Evolutionary conservation across 2,113 vertebrate species (phyloP).

Genomic region (Anas platyrhynchos): DNA sequence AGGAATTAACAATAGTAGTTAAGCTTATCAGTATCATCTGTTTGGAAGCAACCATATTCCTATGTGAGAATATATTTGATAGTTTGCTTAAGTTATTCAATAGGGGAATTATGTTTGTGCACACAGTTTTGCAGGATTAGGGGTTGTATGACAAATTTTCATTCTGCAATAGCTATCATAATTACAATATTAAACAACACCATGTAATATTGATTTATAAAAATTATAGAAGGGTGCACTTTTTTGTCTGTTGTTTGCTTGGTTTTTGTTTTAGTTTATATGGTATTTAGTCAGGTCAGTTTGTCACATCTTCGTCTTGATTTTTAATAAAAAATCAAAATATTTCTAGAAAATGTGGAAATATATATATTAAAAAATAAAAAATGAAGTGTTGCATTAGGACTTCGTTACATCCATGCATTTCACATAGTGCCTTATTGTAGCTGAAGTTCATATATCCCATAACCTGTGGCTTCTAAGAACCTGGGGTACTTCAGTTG

Average conservation of each 20-base stretch:
- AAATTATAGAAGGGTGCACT: too few relatives aligned
- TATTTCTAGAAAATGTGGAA: background rate
- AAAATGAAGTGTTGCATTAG: background rate
- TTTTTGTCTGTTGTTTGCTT: too few relatives aligned
- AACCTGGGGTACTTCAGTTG: background rate
- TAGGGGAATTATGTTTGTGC: background rate
- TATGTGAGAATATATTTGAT: background rate
- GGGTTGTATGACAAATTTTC: background rate
- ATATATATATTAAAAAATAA: background rate
- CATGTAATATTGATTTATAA: background rate
- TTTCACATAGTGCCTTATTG: background rate
- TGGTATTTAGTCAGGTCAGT: too few relatives aligned
- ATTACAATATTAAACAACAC: background rate
- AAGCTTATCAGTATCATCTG: background rate
- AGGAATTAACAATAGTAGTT: background rate
- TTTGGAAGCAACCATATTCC: background rate
- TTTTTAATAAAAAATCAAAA: background rate
- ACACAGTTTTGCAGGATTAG: background rate
- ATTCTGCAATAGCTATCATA: background rate
- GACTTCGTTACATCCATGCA: fast-evolving
- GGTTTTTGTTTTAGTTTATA: too few relatives aligned
- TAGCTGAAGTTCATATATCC: background rate
- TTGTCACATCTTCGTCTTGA: background rate
- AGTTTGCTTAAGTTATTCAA: background rate
- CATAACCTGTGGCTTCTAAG: background rate